These are phyloP conservation scores for Cosmia trapezina DNA, from an alignment of 2,888 invertebrate species.

Conservation along the genomic window DNA sequence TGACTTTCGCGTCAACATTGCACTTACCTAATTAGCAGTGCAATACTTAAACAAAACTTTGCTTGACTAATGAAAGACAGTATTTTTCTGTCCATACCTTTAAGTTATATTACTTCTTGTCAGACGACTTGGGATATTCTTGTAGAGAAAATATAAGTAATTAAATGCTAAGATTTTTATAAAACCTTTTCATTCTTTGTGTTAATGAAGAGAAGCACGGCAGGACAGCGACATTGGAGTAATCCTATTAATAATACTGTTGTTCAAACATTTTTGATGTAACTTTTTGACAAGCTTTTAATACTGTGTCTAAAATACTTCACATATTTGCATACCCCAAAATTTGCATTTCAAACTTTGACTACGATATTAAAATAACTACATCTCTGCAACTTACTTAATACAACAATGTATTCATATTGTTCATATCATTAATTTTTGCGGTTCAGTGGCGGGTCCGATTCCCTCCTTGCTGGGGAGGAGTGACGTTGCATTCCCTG, in stretches of 20 bases:
- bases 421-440: slow-evolving; percentile 61
- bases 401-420: slow-evolving; percentile 43
- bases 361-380: slow-evolving; percentile 31
- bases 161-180: slow-evolving; percentile 4
- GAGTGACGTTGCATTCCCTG: slow-evolving; percentile 78
- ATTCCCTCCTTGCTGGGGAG: slow-evolving; percentile 59
- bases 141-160: slow-evolving; percentile 16
- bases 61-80: slow-evolving; percentile 47
- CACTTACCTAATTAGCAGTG: slow-evolving; percentile 62
- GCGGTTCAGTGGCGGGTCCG: slow-evolving; percentile 47
- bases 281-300: slow-evolving; percentile 11
- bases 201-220: not conserved
- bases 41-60: slow-evolving; percentile 60
- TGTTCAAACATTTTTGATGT: not conserved
- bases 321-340: slow-evolving; percentile 36
- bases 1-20: slow-evolving; percentile 48
- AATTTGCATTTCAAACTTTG: slow-evolving; percentile 34
- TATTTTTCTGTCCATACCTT: slow-evolving; percentile 55
- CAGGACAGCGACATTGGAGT: not conserved
- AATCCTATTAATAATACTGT: not conserved
- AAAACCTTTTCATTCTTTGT: not conserved
- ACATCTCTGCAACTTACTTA: slow-evolving; percentile 20
- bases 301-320: slow-evolving; percentile 30
- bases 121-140: slow-evolving; percentile 15
- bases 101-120: slow-evolving; percentile 28